Evolutionary conservation across 2,888 invertebrate species (phyloP), one percentile per base, ranked within the genome.

Genomic region (Busseola fusca): DNA sequence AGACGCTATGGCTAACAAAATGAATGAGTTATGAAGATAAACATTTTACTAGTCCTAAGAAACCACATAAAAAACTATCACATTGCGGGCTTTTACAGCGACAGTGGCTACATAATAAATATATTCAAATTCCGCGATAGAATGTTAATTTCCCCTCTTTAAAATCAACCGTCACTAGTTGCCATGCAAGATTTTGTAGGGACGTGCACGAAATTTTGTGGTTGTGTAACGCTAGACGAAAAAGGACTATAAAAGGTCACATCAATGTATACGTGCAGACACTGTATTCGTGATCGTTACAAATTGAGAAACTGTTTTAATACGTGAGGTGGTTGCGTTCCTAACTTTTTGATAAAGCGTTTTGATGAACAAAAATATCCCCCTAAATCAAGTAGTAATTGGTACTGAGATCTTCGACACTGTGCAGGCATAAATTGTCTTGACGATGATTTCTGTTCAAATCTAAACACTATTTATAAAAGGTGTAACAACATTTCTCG

Each of bases 81-180:
- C n/a, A n/a, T 86, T 83, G 76, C 86, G 81, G 82, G 84, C 84
- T 86, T 89, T 88, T 80, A 83, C 83, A 85, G 77, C 78, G 62
- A 80, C 81, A 72, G 68, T 73, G 75, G 75, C 72, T 82, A 86
- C 86, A 87, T 86, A 87, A 76, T 78, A 72, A 83, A 85, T 78
- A 78, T 83, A 87, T 84, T 84, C 80, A 82, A 84, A 87, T 85
- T 81, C 86, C 70, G 69, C 78, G 50, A 86, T 85, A 89, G 89
- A 91, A 92, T 91, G 83, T 82, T 87, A 91, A 92, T 90, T 79
- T 69, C 16, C 62, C 64, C 30, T 66, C 40, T 74, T 83, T 76
- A 75, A 85, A 84, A 74, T 82, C 69, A 72, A 76, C 72, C 79
- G 69, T 76, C 81, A 70, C 66, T 74, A 73, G 82, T 85, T 79